Evolutionary conservation across 2,797 vertebrate genomes (phyloP).

Genomic region (Helicolenus hilgendorfi): DNA sequence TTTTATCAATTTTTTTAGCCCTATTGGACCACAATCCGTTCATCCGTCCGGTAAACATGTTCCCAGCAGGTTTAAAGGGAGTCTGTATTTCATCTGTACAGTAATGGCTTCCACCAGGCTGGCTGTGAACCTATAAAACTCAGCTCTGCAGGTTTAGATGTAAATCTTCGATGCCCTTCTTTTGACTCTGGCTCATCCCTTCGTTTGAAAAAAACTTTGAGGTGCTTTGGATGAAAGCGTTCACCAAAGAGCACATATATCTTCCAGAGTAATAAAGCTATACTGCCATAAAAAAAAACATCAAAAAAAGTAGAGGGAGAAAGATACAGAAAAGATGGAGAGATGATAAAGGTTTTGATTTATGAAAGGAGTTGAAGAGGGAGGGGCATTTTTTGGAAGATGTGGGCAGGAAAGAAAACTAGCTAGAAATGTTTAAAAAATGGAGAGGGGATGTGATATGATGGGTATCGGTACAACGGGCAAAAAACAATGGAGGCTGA

Average conservation of each 20-base stretch:
- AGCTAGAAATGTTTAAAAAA: neutral
- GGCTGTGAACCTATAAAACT: constrained; percentile 17
- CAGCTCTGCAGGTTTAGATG: constrained; percentile 4
- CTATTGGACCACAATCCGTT: constrained; percentile 10
- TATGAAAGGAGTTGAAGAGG: constrained; percentile 22
- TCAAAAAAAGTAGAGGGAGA: constrained; percentile 18
- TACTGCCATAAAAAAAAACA: constrained; percentile 14
- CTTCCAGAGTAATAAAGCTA: constrained; percentile 50
- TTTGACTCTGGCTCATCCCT: constrained; percentile 30
- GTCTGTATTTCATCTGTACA: constrained; percentile 12
- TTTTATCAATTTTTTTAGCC: constrained; percentile 14
- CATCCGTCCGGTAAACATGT: neutral
- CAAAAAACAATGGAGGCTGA: neutral
- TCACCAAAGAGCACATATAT: constrained; percentile 26
- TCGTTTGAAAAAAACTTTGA: constrained; percentile 14
- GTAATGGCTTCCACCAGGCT: constrained; percentile 30
- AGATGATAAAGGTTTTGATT: constrained; percentile 45
- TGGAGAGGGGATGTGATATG: neutral
- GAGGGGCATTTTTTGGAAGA: constrained; percentile 24
- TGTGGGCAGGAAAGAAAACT: constrained; percentile 17
- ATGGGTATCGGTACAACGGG: too few relatives aligned
- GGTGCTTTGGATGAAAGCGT: constrained; percentile 44
- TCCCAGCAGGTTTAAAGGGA: constrained; percentile 7
- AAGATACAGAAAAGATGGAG: constrained; percentile 1
- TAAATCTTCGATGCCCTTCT: constrained; percentile 42